phyloP scores from a whole-genome alignment of 2,113 vertebrate genomes.

The Microcebus ravelobensis region DNA sequence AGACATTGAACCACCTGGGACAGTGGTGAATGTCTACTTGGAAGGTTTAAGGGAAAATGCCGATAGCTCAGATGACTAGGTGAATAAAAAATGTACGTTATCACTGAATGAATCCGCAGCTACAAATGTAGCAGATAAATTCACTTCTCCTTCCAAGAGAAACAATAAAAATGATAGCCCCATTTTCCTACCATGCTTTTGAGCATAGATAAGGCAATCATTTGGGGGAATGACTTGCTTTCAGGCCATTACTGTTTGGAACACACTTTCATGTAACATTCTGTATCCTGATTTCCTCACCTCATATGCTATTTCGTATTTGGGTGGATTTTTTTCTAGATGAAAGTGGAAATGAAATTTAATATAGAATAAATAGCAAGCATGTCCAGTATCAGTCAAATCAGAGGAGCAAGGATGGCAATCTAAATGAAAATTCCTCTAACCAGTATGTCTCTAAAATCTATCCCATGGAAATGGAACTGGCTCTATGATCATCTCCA shows the following conservation, averaged over 20 bases:
- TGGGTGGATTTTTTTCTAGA: constrained; percentile 21
- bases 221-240: not conserved
- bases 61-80: constrained; percentile 16
- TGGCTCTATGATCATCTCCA: not conserved
- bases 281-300: not conserved
- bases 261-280: not conserved
- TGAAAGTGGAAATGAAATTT: not conserved
- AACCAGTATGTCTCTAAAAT: not conserved
- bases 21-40: constrained; percentile 16
- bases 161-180: not conserved
- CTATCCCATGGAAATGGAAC: not conserved
- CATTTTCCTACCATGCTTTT: not conserved
- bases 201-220: not conserved
- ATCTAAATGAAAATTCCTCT: not conserved
- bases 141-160: constrained; percentile 23
- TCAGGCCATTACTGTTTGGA: not conserved
- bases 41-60: not conserved
- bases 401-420: not conserved
- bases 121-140: constrained; percentile 41
- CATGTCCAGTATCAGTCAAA: not conserved
- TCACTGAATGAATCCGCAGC: constrained; percentile 28
- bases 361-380: not conserved
- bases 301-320: not conserved
- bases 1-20: not conserved
- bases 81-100: constrained; percentile 60